Conservation (phyloP, 53 echinoderm and acorn worm genomes). For the Holothuria leucospilota region DNA sequence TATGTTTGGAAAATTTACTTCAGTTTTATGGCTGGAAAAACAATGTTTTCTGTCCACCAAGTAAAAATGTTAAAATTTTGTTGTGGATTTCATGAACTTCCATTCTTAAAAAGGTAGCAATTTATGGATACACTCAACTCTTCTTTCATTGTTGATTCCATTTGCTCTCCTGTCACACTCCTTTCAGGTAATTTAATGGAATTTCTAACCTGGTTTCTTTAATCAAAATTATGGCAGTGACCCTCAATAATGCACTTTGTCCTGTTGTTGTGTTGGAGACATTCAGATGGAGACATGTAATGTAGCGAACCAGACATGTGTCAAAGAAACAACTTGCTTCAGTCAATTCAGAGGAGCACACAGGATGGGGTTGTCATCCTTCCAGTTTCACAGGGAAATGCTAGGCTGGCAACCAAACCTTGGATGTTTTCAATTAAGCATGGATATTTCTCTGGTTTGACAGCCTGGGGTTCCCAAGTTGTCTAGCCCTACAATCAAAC, state of each 20-base stretch:
- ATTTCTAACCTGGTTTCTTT: no score
- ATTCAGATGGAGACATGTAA: constrained; percentile 17
- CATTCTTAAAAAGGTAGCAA: no score
- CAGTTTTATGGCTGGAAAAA: no score
- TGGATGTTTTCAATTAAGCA: constrained; percentile 42
- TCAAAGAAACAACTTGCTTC: constrained; percentile 22
- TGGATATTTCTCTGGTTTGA: neutral
- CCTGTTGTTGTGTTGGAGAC: constrained; percentile 8
- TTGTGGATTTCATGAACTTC: no score
- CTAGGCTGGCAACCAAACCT: constrained; percentile 14
- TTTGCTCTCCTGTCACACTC: no score
- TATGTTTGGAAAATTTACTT: no score
- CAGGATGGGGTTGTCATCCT: constrained; percentile 45
- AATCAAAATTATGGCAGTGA: constrained; percentile 9
- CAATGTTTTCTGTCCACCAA: no score
- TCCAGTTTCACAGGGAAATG: constrained; percentile 16
- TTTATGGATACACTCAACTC: no score
- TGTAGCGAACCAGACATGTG: constrained; percentile 31
- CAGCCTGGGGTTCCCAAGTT: constrained; percentile 23
- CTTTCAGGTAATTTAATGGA: no score
- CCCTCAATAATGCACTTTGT: constrained; percentile 13
- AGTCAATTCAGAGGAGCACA: constrained; percentile 32
- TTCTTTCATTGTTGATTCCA: no score
- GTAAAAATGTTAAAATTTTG: no score
- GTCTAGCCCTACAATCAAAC: no score